These are phyloP conservation scores for Lepeophtheirus salmonis DNA, from an alignment of 1,140 invertebrate genomes.

Conservation along the genomic window DNA sequence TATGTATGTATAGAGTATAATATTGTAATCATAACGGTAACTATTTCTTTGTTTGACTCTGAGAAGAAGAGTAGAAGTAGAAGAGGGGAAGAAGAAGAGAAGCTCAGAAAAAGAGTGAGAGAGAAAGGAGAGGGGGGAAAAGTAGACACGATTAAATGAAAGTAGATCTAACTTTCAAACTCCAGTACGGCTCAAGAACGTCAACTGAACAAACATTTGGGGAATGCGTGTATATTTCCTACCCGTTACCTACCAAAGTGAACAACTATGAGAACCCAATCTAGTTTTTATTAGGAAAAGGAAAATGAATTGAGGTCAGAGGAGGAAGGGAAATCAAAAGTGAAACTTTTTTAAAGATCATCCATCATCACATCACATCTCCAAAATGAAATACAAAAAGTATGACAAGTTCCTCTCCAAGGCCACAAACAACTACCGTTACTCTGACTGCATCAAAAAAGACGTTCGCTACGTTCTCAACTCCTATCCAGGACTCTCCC, in stretches of 20 bases:
- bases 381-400: neutral
- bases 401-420: neutral
- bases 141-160: neutral
- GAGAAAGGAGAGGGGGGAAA: neutral
- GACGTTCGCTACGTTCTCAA: slow-evolving; percentile 1
- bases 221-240: neutral
- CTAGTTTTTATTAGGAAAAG: too few relatives aligned
- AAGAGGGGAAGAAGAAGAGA: neutral
- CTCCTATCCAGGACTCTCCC: slow-evolving; percentile 17
- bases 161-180: neutral
- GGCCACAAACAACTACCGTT: neutral
- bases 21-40: too few relatives aligned
- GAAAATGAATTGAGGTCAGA: too few relatives aligned
- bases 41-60: neutral
- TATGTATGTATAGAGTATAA: too few relatives aligned
- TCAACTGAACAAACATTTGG: neutral
- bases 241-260: neutral
- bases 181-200: neutral
- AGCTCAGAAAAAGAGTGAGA: neutral
- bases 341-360: too few relatives aligned
- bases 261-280: too few relatives aligned
- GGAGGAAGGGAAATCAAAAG: too few relatives aligned
- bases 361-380: too few relatives aligned
- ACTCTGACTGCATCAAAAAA: neutral
- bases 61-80: neutral